Evolutionary conservation across 1,140 invertebrate species (phyloP).

Genomic region (Kradibia gibbosae): DNA sequence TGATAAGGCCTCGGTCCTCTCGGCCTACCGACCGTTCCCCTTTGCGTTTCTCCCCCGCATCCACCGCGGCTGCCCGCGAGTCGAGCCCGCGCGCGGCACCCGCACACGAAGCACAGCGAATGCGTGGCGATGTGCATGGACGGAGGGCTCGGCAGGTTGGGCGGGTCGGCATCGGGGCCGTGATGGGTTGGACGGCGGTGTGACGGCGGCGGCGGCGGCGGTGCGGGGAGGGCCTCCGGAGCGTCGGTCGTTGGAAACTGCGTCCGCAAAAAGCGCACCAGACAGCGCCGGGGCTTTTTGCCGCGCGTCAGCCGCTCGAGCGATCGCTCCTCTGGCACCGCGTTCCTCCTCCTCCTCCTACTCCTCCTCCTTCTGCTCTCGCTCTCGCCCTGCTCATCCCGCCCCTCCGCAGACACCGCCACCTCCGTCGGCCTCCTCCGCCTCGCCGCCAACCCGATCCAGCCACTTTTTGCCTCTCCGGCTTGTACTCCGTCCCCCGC

Average conservation of each 20-base stretch:
- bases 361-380: conserved; percentile 18
- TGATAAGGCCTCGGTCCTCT: not conserved
- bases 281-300: conserved; percentile 74
- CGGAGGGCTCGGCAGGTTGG: conserved; percentile 5
- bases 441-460: not conserved
- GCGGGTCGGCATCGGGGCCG: not conserved
- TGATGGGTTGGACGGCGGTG: not conserved
- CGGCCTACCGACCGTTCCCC: conserved; percentile 1
- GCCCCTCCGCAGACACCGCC: not conserved
- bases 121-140: not conserved
- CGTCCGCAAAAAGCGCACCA: conserved; percentile 72
- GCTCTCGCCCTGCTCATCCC: not conserved
- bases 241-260: conserved; percentile 70
- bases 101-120: conserved; percentile 2
- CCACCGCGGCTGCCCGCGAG: no score
- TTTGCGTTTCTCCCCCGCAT: not conserved
- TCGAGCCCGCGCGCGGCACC: no score
- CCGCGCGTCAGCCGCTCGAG: conserved; percentile 72
- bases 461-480: conserved; percentile 8
- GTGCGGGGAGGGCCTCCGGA: conserved; percentile 51
- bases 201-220: conserved; percentile 51
- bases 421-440: not conserved
- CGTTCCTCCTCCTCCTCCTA: conserved; percentile 36
- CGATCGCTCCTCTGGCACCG: conserved; percentile 66
- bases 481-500: not conserved